Conservation (phyloP, 2,797 vertebrate genomes). For the Pantherophis alleghaniensis region DNA sequence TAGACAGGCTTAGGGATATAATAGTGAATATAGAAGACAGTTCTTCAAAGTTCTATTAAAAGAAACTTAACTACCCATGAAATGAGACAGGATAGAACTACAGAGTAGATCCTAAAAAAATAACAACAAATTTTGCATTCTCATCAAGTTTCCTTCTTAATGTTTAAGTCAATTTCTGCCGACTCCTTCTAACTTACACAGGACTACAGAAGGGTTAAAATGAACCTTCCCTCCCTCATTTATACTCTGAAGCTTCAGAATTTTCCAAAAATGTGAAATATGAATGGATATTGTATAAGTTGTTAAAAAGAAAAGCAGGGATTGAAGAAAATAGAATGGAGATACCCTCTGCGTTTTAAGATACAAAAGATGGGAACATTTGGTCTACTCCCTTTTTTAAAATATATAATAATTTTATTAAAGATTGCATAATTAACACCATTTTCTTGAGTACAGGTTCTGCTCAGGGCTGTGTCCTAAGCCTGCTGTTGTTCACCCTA, state of each 20-base stretch:
- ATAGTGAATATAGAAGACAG: not conserved
- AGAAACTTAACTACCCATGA: not conserved
- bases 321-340: not conserved
- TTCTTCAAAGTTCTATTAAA: not conserved
- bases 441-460: too few relatives aligned
- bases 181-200: not conserved
- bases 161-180: not conserved
- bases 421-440: not conserved
- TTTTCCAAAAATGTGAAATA: not conserved
- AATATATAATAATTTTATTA: not conserved
- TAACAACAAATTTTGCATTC: not conserved
- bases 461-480: too few relatives aligned
- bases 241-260: not conserved
- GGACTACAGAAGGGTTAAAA: not conserved
- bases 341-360: not conserved
- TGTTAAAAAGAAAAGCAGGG: not conserved
- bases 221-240: not conserved
- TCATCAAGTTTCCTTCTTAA: not conserved
- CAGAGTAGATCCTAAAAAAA: not conserved
- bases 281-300: not conserved
- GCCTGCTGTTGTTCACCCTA: too few relatives aligned
- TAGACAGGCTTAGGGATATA: not conserved
- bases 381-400: not conserved
- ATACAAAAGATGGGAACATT: not conserved
- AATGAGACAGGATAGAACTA: not conserved